Evolutionary conservation across 2,888 invertebrate genomes (phyloP).

Genomic region (Mythimna loreyi): DNA sequence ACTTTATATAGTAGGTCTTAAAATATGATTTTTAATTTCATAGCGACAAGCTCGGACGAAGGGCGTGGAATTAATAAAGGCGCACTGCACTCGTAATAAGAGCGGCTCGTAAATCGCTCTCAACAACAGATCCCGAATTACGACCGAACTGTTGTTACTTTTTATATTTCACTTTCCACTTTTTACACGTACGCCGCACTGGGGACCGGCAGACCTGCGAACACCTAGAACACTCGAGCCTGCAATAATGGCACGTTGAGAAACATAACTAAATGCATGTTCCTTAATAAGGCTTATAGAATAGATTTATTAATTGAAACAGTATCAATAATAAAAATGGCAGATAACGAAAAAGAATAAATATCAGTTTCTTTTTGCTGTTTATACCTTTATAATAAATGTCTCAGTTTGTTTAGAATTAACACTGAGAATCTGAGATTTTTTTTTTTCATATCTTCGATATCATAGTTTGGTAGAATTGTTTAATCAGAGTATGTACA

Average conservation of each 20-base stretch:
- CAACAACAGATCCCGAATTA: slow-evolving; percentile 82
- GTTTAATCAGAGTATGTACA: neutral
- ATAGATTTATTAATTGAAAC: neutral
- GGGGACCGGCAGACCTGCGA: slow-evolving; percentile 64
- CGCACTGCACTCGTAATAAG: slow-evolving; percentile 76
- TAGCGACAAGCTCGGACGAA: slow-evolving; percentile 56
- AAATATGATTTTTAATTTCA: slow-evolving; percentile 25
- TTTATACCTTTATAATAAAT: neutral
- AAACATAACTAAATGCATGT: neutral
- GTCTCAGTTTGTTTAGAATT: neutral
- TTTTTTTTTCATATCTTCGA: neutral
- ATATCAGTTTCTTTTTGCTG: neutral
- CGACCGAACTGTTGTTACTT: slow-evolving; percentile 82
- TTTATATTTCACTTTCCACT: slow-evolving; percentile 87
- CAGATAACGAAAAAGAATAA: neutral
- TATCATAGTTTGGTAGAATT: too few relatives aligned
- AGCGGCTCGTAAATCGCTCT: slow-evolving; percentile 82
- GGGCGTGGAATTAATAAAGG: slow-evolving; percentile 67
- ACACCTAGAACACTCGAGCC: slow-evolving; percentile 23
- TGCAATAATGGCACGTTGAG: neutral
- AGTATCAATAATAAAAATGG: neutral
- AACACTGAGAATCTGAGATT: neutral
- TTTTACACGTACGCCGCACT: slow-evolving; percentile 80
- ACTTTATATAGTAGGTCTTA: neutral
- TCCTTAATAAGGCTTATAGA: neutral